Evolutionary conservation across 2,113 vertebrate genomes (phyloP), one percentile per base, ranked within the genome.

Genomic region (Laticauda colubrina): DNA sequence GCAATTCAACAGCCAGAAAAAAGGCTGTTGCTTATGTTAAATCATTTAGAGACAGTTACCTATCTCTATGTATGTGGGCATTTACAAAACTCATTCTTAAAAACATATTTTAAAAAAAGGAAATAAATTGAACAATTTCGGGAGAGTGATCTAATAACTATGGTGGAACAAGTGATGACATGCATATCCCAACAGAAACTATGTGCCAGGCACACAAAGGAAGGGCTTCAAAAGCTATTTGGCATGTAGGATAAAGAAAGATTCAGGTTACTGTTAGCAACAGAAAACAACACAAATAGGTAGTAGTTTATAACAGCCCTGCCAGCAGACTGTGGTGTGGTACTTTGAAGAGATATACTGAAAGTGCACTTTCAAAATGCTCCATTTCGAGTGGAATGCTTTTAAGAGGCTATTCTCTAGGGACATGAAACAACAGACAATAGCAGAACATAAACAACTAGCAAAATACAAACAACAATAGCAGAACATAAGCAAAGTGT

Each of bases 371-470:
- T 92, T 90, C 12, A 92, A 92, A 92, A 87, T 34, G 57, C 59
- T 93, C 85, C 39, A 87, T 69, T 90, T 81, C 48, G 8, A 87
- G 87, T 12, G 20, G 45, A 92, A 89, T 90, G 95, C 95, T 95
- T 93, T 94, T 95, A 92, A 96, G 95, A 57, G 94, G 87, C 90
- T 95, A 93, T 92, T 95, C 96, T 94, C 94, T 95, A 93, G 94
- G 95, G 95, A 96, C 94, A 96, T 96, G 95, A 97, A 97, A 96
- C 91, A 94, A 95, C 90, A 92, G 94, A 87, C 92, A 95, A 95
- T 87, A 96, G 94, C 93, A 95, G 95, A 96, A 94, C 94, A 95
- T 96, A 96, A 97, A 96, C 96, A 97, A 95, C 95, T 93, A 89
- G 94, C 95, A 95, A 69, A 90, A 91, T 89, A 85, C 92, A 29